Conservation (phyloP, 2,113 vertebrate species). For the Regulus satrapa region DNA sequence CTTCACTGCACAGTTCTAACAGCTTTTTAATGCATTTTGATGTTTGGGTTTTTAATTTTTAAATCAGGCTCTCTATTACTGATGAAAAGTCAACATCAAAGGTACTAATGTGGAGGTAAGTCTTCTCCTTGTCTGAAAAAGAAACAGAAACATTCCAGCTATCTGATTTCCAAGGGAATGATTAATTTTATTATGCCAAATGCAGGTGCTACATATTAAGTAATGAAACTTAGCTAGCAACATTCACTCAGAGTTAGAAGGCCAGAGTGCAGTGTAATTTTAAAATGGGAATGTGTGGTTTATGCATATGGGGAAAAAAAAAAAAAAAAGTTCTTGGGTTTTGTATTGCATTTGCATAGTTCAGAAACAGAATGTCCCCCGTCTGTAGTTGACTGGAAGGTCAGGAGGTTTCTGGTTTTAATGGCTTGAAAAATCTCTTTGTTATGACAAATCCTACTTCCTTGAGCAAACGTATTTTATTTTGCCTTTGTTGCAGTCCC, state of each 20-base stretch:
- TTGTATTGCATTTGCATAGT: conserved; percentile 39
- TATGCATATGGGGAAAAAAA: conserved; percentile 52
- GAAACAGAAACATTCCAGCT: conserved; percentile 39
- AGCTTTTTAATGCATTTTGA: conserved; percentile 43
- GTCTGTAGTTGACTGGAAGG: background rate
- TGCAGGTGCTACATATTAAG: conserved; percentile 24
- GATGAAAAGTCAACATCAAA: conserved; percentile 66
- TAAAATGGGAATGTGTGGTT: background rate
- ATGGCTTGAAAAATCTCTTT: conserved; percentile 22
- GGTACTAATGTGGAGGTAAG: conserved; percentile 47
- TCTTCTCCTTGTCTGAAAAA: conserved; percentile 49
- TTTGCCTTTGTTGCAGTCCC: background rate
- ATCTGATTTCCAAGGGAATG: conserved; percentile 67
- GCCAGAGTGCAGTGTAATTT: conserved; percentile 26
- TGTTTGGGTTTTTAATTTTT: conserved; percentile 68
- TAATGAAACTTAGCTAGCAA: conserved; percentile 13
- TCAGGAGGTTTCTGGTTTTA: conserved; percentile 33
- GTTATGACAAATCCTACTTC: conserved; percentile 12
- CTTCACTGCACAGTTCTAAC: background rate
- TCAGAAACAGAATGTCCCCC: background rate
- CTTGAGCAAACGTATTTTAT: background rate
- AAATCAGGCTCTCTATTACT: conserved; percentile 48
- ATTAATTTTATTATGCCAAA: conserved; percentile 63
- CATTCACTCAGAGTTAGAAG: conserved; percentile 39
- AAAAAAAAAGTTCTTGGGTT: conserved; percentile 30